phyloP scores from a whole-genome alignment of 2,113 vertebrate species.

The Silurus asotus region DNA sequence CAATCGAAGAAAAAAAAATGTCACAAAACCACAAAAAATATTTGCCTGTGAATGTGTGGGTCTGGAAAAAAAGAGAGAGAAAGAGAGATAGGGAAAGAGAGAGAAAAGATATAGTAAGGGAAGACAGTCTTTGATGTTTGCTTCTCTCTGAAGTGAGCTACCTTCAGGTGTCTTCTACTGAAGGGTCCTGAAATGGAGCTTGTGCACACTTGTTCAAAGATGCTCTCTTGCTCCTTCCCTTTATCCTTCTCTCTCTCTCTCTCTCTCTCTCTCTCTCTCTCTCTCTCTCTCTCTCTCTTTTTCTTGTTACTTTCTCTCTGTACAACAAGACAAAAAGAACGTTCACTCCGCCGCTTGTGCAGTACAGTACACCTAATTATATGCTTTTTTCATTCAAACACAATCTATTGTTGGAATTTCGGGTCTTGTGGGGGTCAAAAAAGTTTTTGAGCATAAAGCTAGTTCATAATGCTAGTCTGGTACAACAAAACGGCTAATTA shows the following conservation, averaged over 20 bases:
- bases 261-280: neutral
- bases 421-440: neutral
- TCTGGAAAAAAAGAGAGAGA: neutral
- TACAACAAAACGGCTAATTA: neutral
- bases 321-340: neutral
- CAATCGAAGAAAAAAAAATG: conserved; percentile 29
- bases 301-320: neutral
- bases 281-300: neutral
- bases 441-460: neutral
- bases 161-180: conserved; percentile 45
- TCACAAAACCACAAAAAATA: conserved; percentile 38
- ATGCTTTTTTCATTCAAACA: neutral
- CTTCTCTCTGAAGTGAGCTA: conserved; percentile 46
- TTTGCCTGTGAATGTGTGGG: conserved; percentile 16
- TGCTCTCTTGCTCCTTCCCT: neutral
- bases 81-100: neutral
- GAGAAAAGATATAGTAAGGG: neutral
- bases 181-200: conserved; percentile 42
- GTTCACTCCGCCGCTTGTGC: neutral
- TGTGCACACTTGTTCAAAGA: conserved; percentile 43
- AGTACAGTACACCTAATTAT: conserved; percentile 6
- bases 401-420: neutral
- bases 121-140: conserved; percentile 46
- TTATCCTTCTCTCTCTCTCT: neutral
- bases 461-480: neutral